phyloP scores from a whole-genome alignment of 2,113 vertebrate genomes.

The Stigmatopora argus region DNA sequence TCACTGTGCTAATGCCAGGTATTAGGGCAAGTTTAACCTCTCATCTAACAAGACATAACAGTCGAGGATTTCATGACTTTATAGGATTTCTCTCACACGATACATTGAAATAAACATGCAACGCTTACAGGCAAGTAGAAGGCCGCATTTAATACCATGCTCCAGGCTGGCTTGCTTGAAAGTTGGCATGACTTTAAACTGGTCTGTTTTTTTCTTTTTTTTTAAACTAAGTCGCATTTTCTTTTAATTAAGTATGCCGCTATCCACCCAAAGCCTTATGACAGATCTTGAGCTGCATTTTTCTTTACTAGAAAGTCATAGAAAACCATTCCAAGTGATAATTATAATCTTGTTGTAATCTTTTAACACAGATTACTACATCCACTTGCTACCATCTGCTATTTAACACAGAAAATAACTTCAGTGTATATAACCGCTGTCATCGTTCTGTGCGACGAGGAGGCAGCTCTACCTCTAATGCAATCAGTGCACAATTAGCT shows the following conservation, averaged over 20 bases:
- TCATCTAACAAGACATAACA: constrained; percentile 41
- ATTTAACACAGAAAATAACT: not conserved
- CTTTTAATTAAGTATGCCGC: not conserved
- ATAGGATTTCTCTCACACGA: constrained; percentile 45
- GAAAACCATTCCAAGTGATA: not conserved
- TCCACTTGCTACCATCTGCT: constrained; percentile 2
- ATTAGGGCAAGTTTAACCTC: constrained; percentile 27
- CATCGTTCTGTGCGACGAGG: not conserved
- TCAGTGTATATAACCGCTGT: not conserved
- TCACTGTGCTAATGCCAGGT: constrained; percentile 40
- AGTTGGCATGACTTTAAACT: not conserved
- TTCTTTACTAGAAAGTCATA: not conserved
- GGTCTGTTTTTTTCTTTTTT: not conserved
- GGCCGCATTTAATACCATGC: not conserved
- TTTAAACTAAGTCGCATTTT: not conserved
- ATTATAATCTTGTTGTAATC: not conserved
- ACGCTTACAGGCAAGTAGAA: not conserved
- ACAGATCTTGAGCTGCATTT: not conserved
- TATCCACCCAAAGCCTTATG: not conserved
- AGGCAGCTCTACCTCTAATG: not conserved
- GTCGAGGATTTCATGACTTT: constrained; percentile 44
- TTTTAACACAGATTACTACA: not conserved
- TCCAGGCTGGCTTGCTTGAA: not conserved
- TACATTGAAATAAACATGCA: constrained; percentile 22
- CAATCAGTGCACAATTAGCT: constrained; percentile 31